A percentile compares a stretch with the other conserved stretches of the same genome.
These are phyloP conservation scores for Zaprionus inermis DNA, from an alignment of 1,140 invertebrate genomes.

Conservation along the genomic window DNA sequence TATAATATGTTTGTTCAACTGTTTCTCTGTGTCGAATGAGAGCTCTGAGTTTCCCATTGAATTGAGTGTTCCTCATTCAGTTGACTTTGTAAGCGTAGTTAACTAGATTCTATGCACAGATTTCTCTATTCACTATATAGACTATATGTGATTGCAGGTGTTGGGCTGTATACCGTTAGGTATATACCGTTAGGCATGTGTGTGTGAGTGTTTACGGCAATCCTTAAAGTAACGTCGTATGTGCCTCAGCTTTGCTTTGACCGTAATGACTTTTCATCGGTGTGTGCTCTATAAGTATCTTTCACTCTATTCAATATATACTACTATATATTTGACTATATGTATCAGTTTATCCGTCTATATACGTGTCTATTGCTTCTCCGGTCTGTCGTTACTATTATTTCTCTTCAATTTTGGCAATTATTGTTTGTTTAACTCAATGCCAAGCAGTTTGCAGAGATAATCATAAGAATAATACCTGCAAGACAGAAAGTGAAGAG, in stretches of 20 bases:
- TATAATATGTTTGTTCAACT: conserved; percentile 50
- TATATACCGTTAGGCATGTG: background rate
- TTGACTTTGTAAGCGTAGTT: conserved; percentile 60
- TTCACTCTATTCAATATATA: background rate
- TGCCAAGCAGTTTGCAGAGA: conserved; percentile 28
- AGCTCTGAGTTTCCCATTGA: conserved; percentile 44
- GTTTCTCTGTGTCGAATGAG: conserved; percentile 56
- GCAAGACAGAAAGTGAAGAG: background rate
- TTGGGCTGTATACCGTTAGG: background rate
- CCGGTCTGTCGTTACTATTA: conserved; percentile 11
- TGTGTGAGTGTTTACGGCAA: background rate
- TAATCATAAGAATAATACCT: conserved; percentile 42
- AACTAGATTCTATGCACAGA: conserved; percentile 53
- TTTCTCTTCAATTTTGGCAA: conserved; percentile 16
- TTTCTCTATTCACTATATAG: conserved; percentile 7
- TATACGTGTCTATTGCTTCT: conserved; percentile 6
- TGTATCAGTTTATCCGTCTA: background rate
- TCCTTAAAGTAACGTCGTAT: conserved; percentile 12
- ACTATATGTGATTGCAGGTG: background rate
- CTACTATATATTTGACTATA: background rate
- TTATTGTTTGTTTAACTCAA: conserved; percentile 13
- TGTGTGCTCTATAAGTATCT: conserved; percentile 10
- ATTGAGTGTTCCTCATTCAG: conserved; percentile 39
- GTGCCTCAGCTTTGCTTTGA: conserved; percentile 8
- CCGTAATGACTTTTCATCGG: conserved; percentile 13